Conservation (phyloP, 2,113 vertebrate genomes). For the Crotalus horridus region DNA sequence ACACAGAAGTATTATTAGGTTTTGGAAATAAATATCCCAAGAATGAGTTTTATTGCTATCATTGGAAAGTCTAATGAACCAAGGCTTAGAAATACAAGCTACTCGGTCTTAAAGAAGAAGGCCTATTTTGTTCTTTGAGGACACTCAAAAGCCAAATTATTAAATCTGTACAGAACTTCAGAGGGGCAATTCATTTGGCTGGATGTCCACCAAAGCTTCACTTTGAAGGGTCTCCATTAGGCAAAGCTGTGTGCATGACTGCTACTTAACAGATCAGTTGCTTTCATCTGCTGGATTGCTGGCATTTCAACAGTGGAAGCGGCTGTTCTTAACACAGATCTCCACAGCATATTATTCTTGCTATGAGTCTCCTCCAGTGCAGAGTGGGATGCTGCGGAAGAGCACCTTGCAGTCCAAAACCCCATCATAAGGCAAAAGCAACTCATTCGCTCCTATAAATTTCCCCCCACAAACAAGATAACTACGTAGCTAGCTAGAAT, state of each 20-base stretch:
- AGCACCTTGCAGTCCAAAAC: background rate
- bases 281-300: background rate
- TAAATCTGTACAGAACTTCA: background rate
- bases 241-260: background rate
- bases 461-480: background rate
- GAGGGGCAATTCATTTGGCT: background rate
- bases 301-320: background rate
- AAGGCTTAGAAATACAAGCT: conserved; percentile 33
- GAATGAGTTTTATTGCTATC: conserved; percentile 56
- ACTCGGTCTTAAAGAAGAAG: conserved; percentile 48
- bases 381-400: background rate
- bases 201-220: background rate
- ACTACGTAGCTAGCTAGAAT: background rate
- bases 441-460: background rate
- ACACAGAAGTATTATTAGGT: conserved; percentile 50
- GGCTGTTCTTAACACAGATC: background rate
- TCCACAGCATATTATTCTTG: background rate
- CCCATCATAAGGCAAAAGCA: background rate
- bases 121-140: background rate
- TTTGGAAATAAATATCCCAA: conserved; percentile 61
- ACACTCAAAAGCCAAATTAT: background rate
- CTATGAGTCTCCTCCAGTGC: background rate
- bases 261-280: background rate
- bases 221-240: background rate
- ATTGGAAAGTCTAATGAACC: conserved; percentile 38